A percentile compares a stretch with the other conserved stretches of the same genome.
Conservation (phyloP, 2,113 vertebrate species). For the Micromys minutus region DNA sequence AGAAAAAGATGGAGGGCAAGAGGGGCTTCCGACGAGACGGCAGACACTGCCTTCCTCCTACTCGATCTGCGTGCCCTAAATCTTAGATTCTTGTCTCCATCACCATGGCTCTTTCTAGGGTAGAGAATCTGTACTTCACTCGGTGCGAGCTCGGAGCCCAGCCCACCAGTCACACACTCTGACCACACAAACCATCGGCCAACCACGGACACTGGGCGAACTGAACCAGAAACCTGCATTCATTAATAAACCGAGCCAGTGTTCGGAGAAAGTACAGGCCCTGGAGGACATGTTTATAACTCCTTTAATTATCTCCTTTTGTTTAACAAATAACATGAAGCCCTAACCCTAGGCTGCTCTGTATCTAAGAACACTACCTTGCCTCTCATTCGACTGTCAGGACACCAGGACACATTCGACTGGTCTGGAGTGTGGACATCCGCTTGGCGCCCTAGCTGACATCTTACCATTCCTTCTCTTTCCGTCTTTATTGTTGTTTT, state of each 20-base stretch:
- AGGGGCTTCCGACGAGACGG: constrained; percentile 37
- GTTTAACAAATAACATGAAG: constrained; percentile 66
- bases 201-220: constrained; percentile 67
- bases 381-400: constrained; percentile 43
- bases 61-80: constrained; percentile 62
- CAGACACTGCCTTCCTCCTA: constrained; percentile 57
- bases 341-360: constrained; percentile 42
- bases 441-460: background rate
- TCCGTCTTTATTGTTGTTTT: background rate
- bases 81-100: constrained; percentile 52
- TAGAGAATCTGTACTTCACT: constrained; percentile 61
- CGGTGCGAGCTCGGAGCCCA: background rate
- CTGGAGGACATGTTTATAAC: constrained; percentile 40
- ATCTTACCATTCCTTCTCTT: background rate
- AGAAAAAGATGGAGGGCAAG: constrained; percentile 34
- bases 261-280: constrained; percentile 76
- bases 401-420: background rate
- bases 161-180: constrained; percentile 77
- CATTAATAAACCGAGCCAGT: constrained; percentile 68
- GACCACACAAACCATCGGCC: constrained; percentile 74
- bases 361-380: constrained; percentile 23
- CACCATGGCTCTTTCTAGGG: constrained; percentile 55
- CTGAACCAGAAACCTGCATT: constrained; percentile 79
- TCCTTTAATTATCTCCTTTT: constrained; percentile 75
- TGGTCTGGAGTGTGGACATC: rapidly evolving